Percentiles rank a stretch among this genome's conserved stretches.
Conservation (phyloP, 2,888 invertebrate genomes). For the Harmothoe impar region DNA sequence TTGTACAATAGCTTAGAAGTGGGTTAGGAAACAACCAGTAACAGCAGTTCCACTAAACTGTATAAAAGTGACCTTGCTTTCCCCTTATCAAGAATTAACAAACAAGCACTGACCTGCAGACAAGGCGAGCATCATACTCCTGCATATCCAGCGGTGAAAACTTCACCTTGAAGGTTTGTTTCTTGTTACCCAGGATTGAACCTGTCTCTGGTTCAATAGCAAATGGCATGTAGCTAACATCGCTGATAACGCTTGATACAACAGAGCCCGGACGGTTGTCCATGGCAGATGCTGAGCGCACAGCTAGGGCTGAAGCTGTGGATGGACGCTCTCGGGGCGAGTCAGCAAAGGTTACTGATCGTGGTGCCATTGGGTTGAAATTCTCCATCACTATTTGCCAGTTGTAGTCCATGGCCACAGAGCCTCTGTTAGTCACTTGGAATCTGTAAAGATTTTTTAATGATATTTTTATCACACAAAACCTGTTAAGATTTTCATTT, state of each 20-base stretch:
- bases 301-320: constrained; percentile 67
- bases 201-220: constrained; percentile 81
- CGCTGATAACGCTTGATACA: constrained; percentile 73
- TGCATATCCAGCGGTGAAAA: constrained; percentile 82
- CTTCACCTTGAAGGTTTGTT: constrained; percentile 77
- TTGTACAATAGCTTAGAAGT: too few relatives aligned
- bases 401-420: constrained; percentile 80
- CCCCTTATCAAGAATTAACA: too few relatives aligned
- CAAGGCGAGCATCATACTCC: constrained; percentile 81
- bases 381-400: constrained; percentile 83
- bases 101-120: constrained; percentile 80
- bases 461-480: too few relatives aligned
- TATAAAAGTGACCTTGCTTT: too few relatives aligned
- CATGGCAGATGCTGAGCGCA: constrained; percentile 58
- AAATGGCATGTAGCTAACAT: constrained; percentile 80
- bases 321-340: constrained; percentile 71
- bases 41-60: too few relatives aligned
- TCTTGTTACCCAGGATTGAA: constrained; percentile 79
- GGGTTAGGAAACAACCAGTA: too few relatives aligned
- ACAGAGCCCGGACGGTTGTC: constrained; percentile 75
- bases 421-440: constrained; percentile 79
- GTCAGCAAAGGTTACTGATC: constrained; percentile 80
- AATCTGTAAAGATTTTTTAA: constrained; percentile 76
- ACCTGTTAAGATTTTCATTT: too few relatives aligned
- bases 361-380: constrained; percentile 73